Percentiles rank a stretch among this genome's conserved stretches.
Conservation (phyloP, 2,113 vertebrate genomes). For the Taxidea taxus region DNA sequence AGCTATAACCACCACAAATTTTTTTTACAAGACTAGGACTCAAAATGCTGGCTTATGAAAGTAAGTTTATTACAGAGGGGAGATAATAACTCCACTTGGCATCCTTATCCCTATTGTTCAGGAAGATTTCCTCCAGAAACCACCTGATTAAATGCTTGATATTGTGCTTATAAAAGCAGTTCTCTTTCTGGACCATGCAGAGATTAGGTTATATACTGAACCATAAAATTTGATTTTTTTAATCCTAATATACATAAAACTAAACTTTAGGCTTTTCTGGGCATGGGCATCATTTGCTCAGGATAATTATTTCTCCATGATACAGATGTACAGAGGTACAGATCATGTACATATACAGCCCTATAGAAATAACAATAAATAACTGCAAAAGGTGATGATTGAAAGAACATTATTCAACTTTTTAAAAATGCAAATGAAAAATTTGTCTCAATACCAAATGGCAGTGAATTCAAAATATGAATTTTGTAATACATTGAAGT, state of each 20-base stretch:
- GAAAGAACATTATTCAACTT: not conserved
- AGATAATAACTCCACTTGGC: not conserved
- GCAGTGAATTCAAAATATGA: not conserved
- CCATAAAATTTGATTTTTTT: constrained; percentile 3
- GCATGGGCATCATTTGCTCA: not conserved
- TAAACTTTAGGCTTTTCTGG: not conserved
- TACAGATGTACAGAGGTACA: not conserved
- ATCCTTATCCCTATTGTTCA: not conserved
- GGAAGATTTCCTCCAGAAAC: not conserved
- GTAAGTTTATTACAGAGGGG: not conserved
- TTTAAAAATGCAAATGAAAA: not conserved
- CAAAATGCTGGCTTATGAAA: not conserved
- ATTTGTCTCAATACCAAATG: not conserved
- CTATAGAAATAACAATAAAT: not conserved
- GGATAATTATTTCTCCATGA: not conserved
- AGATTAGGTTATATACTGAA: not conserved
- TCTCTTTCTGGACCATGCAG: not conserved
- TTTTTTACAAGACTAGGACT: not conserved
- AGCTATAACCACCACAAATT: not conserved
- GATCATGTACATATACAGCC: not conserved
- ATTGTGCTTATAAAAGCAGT: not conserved
- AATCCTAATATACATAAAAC: not conserved
- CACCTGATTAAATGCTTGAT: not conserved
- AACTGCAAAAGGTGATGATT: not conserved
- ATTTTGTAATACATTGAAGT: not conserved